A percentile compares a stretch with the other conserved stretches of the same genome.
Evolutionary conservation across 2,113 vertebrate species (phyloP).

Genomic region (Solea solea): DNA sequence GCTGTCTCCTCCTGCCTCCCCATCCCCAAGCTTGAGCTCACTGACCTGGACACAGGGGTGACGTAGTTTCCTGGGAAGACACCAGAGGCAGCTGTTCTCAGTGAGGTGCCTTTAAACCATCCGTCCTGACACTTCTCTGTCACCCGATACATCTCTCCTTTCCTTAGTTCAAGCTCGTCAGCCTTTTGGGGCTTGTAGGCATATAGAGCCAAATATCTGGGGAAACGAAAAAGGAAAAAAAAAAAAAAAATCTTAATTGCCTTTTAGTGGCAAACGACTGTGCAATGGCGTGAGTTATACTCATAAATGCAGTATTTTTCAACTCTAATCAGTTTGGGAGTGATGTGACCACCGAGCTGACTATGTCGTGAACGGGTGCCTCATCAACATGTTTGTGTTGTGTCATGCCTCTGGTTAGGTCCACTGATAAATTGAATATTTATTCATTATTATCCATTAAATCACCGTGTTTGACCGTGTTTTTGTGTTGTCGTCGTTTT

Average conservation of each 20-base stretch:
- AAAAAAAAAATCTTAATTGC: not conserved
- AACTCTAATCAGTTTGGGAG: too few species aligned
- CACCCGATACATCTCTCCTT: constrained; percentile 98
- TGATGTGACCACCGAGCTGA: not conserved
- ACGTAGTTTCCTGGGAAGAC: constrained; percentile 99
- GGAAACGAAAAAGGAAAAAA: constrained; percentile 5
- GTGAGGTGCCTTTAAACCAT: constrained; percentile 97
- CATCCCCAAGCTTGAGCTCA: not conserved
- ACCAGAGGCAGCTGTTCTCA: constrained; percentile 90
- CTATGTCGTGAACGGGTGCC: constrained; percentile 1
- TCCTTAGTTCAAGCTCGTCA: constrained; percentile 94
- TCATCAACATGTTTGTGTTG: constrained; percentile 31
- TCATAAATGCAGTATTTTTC: too few species aligned
- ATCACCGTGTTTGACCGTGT: constrained; percentile 1
- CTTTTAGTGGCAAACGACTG: not conserved
- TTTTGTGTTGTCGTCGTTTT: constrained; percentile 1
- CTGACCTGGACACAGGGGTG: constrained; percentile 95
- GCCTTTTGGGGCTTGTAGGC: constrained; percentile 98
- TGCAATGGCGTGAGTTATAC: not conserved
- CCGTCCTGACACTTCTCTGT: constrained; percentile 98
- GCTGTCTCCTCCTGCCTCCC: not conserved
- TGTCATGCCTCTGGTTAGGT: constrained; percentile 19
- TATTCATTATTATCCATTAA: not conserved
- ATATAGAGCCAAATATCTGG: constrained; percentile 93
- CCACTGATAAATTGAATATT: constrained; percentile 9